Evolutionary conservation across 2,797 vertebrate genomes (phyloP).

Genomic region (Galagoides demidoff): DNA sequence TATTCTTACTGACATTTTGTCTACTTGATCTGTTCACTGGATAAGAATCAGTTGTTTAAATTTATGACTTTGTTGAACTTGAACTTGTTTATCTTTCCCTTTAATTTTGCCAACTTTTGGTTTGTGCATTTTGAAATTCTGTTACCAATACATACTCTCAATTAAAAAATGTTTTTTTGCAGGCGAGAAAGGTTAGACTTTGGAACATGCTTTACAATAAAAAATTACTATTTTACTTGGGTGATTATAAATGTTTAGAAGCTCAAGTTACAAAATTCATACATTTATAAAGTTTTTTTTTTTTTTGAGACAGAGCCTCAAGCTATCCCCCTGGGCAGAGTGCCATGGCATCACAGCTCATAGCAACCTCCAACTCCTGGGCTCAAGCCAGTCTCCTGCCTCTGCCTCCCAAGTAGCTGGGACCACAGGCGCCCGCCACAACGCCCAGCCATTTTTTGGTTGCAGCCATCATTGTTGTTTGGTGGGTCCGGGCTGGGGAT

Average conservation of each 20-base stretch:
- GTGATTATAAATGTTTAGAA: not conserved
- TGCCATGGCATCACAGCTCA: too few relatives aligned
- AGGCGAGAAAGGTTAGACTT: not conserved
- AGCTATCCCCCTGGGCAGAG: too few relatives aligned
- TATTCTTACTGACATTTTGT: not conserved
- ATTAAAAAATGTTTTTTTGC: not conserved
- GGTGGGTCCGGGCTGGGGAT: too few relatives aligned
- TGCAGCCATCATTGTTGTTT: too few relatives aligned
- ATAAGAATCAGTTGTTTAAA: not conserved
- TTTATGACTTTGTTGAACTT: not conserved
- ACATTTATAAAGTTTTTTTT: not conserved
- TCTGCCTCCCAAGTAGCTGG: too few relatives aligned
- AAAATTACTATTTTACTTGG: not conserved
- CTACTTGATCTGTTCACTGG: not conserved
- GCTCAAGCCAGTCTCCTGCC: too few relatives aligned
- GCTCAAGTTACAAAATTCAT: conserved; percentile 9
- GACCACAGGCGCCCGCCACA: too few relatives aligned
- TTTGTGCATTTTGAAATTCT: not conserved
- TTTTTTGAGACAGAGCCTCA: too few relatives aligned
- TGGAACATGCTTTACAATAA: not conserved
- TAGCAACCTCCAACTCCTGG: too few relatives aligned
- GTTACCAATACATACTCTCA: not conserved
- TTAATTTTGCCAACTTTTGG: conserved; percentile 11
- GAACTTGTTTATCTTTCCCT: not conserved
- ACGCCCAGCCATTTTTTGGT: too few relatives aligned